Base-by-base conservation (phyloP, 2,888 invertebrate species). In the Hydriomena furcata region DNA sequence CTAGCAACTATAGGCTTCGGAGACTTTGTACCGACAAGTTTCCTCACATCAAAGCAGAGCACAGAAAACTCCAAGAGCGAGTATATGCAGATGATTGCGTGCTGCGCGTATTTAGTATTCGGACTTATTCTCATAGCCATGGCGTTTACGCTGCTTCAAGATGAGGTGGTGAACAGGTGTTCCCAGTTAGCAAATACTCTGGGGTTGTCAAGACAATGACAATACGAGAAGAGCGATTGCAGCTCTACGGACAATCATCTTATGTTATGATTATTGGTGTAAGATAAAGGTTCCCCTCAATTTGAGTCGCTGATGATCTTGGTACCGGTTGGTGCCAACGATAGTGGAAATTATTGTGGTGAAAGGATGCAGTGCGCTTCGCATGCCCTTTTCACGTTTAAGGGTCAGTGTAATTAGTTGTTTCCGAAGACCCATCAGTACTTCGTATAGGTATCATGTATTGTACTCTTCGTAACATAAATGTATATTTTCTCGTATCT, bases 1-100 rank as follows among this genome's bases (percentile, higher is more conserved):
- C 87, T 96, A 60, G 94, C 95, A 0, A 96, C 96, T 1, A 96
- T 96, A 52, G 96, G 96, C 25, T 94, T 96, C 60, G 95, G 95
- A 2, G 95, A 95, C 73, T 92, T 94, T 61, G 92, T 95, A 46
- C 95, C 95, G 0, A 91, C 91, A 12, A 92, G 92, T 51, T 91
- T 91, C 50, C 60, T 85, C 2, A 84, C 85, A 6, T 76, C 86
- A 2, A 91, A 90, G 71, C 87, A 78, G 37, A 88, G 63, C 21
- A 70, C 84, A 7, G 89, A 89, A 24, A 84, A 66, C 44, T 79
- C 88, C 0, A 88, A 68, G 71, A 89, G 84, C 67, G 93, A 93
- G 64, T 94, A 94, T 65, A 83, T 95, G 38, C 95, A 95, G 73
- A 91, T 96, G 75, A 93, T 95, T 53, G 95, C 95, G 35, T 95